These are phyloP conservation scores for Amphiura filiformis DNA, from an alignment of 35 echinoderm and acorn worm species.

Conservation along the genomic window DNA sequence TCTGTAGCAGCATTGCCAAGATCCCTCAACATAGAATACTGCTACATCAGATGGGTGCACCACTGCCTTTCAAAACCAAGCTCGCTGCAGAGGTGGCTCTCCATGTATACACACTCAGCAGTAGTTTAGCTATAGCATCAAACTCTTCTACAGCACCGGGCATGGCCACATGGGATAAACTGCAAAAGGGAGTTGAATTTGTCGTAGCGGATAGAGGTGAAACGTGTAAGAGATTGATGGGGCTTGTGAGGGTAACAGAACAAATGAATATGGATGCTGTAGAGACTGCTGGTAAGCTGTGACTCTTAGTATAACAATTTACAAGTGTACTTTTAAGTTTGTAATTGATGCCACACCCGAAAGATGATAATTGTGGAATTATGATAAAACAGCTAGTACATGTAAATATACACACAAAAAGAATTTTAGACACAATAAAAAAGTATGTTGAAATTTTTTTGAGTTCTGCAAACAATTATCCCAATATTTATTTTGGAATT, in stretches of 20 bases:
- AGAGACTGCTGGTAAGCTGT: conserved; percentile 2
- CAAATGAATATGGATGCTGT: conserved; percentile 11
- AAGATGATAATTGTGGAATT: too few relatives aligned
- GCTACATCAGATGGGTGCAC: conserved; percentile 17
- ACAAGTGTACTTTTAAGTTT: too few relatives aligned
- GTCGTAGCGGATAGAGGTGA: background rate
- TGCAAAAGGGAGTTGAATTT: conserved; percentile 1
- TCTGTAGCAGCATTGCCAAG: conserved; percentile 15
- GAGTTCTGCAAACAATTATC: too few relatives aligned
- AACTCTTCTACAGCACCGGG: background rate
- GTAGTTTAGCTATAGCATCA: background rate
- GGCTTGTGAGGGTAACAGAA: background rate
- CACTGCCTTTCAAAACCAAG: conserved; percentile 43
- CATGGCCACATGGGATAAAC: background rate
- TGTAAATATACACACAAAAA: too few relatives aligned
- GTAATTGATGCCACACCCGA: too few relatives aligned
- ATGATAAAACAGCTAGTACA: too few relatives aligned
- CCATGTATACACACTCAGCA: conserved; percentile 29
- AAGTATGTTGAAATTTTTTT: too few relatives aligned
- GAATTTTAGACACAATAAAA: too few relatives aligned
- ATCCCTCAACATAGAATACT: conserved; percentile 19
- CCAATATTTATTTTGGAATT: too few relatives aligned
- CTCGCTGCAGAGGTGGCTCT: conserved; percentile 19
- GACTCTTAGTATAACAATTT: too few relatives aligned
- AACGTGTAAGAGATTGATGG: conserved; percentile 35